A percentile compares a stretch with the other conserved stretches of the same genome.
phyloP scores from a whole-genome alignment of 2,888 invertebrate genomes.

The Sesia bembeciformis region DNA sequence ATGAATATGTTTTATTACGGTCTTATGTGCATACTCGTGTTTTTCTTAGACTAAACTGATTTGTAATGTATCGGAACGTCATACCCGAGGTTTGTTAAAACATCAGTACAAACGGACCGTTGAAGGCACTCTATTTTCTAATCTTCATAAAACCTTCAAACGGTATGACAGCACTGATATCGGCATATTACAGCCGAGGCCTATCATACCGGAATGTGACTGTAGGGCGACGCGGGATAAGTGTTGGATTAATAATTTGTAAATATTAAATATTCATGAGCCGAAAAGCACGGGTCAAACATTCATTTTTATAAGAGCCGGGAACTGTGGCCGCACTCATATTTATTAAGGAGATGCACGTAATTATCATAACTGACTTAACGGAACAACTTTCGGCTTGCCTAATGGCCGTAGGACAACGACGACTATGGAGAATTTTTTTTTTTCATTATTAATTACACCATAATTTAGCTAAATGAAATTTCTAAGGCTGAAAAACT shows the following conservation, averaged over 20 bases:
- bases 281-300: slow-evolving; percentile 58
- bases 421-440: slow-evolving; percentile 21
- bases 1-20: too few species aligned
- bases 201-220: slow-evolving; percentile 46
- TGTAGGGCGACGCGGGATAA: slow-evolving; percentile 37
- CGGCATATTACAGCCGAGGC: slow-evolving; percentile 31
- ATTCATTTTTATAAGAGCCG: slow-evolving; percentile 54
- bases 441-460: too few species aligned
- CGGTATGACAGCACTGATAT: slow-evolving; percentile 44
- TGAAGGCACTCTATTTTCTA: slow-evolving; percentile 51
- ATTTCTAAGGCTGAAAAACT: too few species aligned
- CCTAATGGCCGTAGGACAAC: slow-evolving; percentile 31
- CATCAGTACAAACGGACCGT: slow-evolving; percentile 16
- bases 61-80: too few species aligned
- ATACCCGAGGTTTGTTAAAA: background rate
- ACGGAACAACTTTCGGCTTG: slow-evolving; percentile 33
- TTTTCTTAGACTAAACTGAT: too few species aligned
- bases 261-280: slow-evolving; percentile 74
- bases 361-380: slow-evolving; percentile 66
- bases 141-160: slow-evolving; percentile 60
- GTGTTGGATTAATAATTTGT: slow-evolving; percentile 72
- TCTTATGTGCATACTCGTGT: too few species aligned
- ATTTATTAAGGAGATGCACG: slow-evolving; percentile 63
- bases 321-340: slow-evolving; percentile 51
- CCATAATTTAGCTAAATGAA: too few species aligned